Conservation (phyloP, 2,888 invertebrate genomes). For the Molorchus minor region DNA sequence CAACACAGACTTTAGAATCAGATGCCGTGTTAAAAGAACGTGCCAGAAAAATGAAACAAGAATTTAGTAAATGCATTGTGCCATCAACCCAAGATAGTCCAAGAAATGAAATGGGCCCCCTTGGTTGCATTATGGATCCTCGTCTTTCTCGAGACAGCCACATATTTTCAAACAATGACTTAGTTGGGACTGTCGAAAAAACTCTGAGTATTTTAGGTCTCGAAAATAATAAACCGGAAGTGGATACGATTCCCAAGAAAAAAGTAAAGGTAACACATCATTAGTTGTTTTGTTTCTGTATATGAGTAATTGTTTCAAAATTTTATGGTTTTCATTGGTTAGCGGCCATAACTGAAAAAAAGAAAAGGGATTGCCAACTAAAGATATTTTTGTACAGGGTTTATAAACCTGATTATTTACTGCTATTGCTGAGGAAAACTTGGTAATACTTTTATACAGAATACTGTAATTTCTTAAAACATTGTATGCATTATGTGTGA, state of each 20-base stretch:
- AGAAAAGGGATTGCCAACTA: no score
- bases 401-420: no score
- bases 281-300: not conserved
- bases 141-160: slow-evolving; percentile 50
- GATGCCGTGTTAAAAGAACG: slow-evolving; percentile 62
- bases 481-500: no score
- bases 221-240: slow-evolving; percentile 54
- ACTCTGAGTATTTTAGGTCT: slow-evolving; percentile 61
- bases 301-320: no score
- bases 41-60: slow-evolving; percentile 63
- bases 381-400: no score
- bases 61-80: slow-evolving; percentile 52
- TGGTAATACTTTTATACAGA: no score
- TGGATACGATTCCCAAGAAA: slow-evolving; percentile 57
- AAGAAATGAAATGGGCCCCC: slow-evolving; percentile 35
- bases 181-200: slow-evolving; percentile 62
- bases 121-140: slow-evolving; percentile 53
- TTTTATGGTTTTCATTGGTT: no score
- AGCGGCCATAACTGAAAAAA: no score
- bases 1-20: slow-evolving; percentile 60
- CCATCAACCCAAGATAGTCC: slow-evolving; percentile 26
- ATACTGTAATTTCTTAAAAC: no score
- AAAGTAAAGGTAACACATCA: slow-evolving; percentile 54
- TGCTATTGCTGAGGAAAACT: no score
- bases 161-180: slow-evolving; percentile 55